Evolutionary conservation across 2,888 invertebrate genomes (phyloP).

Genomic region (Drosophila yooni): DNA sequence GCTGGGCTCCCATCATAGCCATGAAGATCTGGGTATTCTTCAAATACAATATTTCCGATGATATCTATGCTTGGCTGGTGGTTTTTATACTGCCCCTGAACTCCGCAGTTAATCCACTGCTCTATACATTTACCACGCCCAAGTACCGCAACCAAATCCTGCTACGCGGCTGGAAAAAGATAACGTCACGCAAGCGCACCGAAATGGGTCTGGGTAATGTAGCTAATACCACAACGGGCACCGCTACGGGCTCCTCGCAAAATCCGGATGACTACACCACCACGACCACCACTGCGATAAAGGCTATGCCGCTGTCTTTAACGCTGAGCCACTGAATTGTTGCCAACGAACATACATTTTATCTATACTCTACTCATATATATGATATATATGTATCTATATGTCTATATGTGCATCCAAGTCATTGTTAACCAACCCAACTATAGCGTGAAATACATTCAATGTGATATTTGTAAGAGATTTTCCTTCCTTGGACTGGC

Average conservation of each 20-base stretch:
- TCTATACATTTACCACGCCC: slow-evolving; percentile 89
- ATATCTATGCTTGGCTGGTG: slow-evolving; percentile 88
- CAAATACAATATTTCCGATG: slow-evolving; percentile 86
- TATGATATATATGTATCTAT: slow-evolving; percentile 32
- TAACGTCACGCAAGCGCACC: slow-evolving; percentile 82
- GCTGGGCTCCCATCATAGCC: slow-evolving; percentile 89
- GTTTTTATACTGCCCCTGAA: slow-evolving; percentile 89
- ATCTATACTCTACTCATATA: slow-evolving; percentile 47
- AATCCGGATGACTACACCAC: slow-evolving; percentile 77
- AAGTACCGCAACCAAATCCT: slow-evolving; percentile 87
- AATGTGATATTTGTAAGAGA: slow-evolving; percentile 74
- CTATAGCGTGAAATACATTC: slow-evolving; percentile 70
- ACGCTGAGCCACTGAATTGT: slow-evolving; percentile 51
- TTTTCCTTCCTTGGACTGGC: background rate
- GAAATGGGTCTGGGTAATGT: slow-evolving; percentile 82
- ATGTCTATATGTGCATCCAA: slow-evolving; percentile 58
- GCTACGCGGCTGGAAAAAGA: slow-evolving; percentile 84
- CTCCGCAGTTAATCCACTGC: slow-evolving; percentile 88
- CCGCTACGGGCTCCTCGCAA: slow-evolving; percentile 83
- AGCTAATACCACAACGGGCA: slow-evolving; percentile 79
- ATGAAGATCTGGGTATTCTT: slow-evolving; percentile 88
- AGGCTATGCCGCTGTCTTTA: slow-evolving; percentile 68
- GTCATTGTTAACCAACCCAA: slow-evolving; percentile 64
- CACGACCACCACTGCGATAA: slow-evolving; percentile 34
- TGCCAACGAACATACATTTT: slow-evolving; percentile 33